Base-by-base conservation (phyloP, 1,140 invertebrate genomes). In the Heliconius hermathena region DNA sequence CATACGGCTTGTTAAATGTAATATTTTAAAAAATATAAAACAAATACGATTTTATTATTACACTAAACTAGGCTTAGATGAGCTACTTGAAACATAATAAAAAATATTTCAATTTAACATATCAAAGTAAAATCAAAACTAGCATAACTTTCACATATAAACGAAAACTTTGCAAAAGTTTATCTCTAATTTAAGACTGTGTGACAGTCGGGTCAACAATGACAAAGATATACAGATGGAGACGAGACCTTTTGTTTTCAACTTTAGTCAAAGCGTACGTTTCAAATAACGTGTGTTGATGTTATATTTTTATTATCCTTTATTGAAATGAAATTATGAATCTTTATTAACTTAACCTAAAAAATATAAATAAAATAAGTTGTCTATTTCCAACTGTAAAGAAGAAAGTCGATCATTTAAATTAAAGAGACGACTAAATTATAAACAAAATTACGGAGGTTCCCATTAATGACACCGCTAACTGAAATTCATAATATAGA, bases 391-490 rank as follows among this genome's bases (percentile, higher is more conserved):
- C 54, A 22, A 22, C n/a, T 22, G 9, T 22, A 60, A 22, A 13
- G n/a, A 9, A 8, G 26, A 4, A 71, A 29, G 1, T 36, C 13
- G 26, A 71, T 36, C n/a, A 71, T 71, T 71, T 71, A 36, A 71
- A 36, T 71, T 71, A 71, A 71, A 22, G 8, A 11, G 8, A 22
- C 54, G 11, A 22, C 2, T 92, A 87, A 87, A 89, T 90, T 90
- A 92, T 93, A 89, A 87, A 94, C 86, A 78, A 83, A 83, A 90
- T 89, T 90, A 86, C 86, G 85, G 87, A 93, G 86, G 89, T 90
- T 89, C 87, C 90, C 88, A 87, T 90, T 91, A 93, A 93, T 92
- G 91, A 93, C 91, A 91, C 89, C 88, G 91, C 92, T 94, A 94
- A 94, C 89, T 94, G 88, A 91, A 93, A 90, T 91, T 91, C 85